These are phyloP conservation scores for Dendroctonus valens DNA, from an alignment of 1,140 invertebrate species.

Conservation along the genomic window DNA sequence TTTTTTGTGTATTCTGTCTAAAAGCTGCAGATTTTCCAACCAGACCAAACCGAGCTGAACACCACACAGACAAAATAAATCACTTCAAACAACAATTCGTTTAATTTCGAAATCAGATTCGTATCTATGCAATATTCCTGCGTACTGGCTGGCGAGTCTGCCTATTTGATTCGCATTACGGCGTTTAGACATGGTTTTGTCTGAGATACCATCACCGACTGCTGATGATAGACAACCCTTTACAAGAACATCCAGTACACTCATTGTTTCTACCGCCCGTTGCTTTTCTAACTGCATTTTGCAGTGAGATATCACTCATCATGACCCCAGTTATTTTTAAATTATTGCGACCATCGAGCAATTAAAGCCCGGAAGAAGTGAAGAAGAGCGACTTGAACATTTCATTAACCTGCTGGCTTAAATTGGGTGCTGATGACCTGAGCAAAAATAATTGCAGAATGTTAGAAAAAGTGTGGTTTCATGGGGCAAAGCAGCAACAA, in stretches of 20 bases:
- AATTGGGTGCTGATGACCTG: too few species aligned
- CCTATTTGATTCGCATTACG: slow-evolving; percentile 26
- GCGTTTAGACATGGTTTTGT: slow-evolving; percentile 28
- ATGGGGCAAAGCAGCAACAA: too few species aligned
- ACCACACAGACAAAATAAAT: background rate
- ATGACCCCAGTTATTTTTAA: too few species aligned
- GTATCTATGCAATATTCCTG: slow-evolving; percentile 16
- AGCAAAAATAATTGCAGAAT: too few species aligned
- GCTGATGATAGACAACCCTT: slow-evolving; percentile 25
- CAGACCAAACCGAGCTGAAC: background rate
- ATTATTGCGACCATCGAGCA: too few species aligned
- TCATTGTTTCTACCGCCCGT: slow-evolving; percentile 6
- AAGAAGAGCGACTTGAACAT: too few species aligned
- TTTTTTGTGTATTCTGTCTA: too few species aligned
- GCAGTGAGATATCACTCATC: background rate
- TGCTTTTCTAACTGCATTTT: slow-evolving; percentile 8
- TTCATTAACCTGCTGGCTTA: too few species aligned
- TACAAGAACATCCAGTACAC: slow-evolving; percentile 6
- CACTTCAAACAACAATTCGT: slow-evolving; percentile 7
- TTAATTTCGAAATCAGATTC: slow-evolving; percentile 11
- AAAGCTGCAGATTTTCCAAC: too few species aligned
- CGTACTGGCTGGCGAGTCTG: slow-evolving; percentile 6
- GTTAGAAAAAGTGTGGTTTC: too few species aligned
- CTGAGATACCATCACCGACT: slow-evolving; percentile 22
- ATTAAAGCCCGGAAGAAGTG: too few species aligned